Conservation (phyloP, 2,113 vertebrate genomes). For the Lophotis ruficrista region DNA sequence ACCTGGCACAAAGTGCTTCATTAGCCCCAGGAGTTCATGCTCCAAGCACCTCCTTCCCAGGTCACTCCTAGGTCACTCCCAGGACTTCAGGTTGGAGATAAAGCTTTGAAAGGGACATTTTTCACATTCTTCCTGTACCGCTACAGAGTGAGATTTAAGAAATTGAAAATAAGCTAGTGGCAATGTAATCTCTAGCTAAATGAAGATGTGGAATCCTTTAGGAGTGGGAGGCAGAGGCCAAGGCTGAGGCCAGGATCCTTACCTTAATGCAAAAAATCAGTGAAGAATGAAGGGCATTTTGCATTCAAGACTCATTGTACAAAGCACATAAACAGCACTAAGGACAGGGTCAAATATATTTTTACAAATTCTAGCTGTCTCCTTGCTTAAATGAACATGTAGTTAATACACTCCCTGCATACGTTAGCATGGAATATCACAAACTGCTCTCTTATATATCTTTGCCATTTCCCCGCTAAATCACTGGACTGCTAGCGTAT, state of each 20-base stretch:
- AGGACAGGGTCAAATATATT: neutral
- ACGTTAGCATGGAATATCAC: neutral
- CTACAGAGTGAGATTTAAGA: neutral
- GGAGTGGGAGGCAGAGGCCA: neutral
- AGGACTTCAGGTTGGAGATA: neutral
- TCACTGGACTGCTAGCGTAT: neutral
- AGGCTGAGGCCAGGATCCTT: neutral
- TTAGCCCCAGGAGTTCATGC: neutral
- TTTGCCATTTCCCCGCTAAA: neutral
- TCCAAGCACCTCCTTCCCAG: neutral
- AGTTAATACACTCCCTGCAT: slow-evolving; percentile 6
- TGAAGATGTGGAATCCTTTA: neutral
- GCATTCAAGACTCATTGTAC: neutral
- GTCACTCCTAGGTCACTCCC: neutral
- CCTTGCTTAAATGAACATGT: neutral
- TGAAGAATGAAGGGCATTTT: slow-evolving; percentile 4
- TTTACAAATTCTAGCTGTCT: neutral
- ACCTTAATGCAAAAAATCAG: neutral
- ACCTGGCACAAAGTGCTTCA: neutral
- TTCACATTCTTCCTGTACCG: neutral
- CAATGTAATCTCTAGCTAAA: neutral
- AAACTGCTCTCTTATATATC: neutral
- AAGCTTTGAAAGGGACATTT: neutral
- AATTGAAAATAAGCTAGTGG: neutral
- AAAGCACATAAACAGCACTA: neutral